Conservation (phyloP, 2,888 invertebrate genomes). For the Adelphocoris suturalis region DNA sequence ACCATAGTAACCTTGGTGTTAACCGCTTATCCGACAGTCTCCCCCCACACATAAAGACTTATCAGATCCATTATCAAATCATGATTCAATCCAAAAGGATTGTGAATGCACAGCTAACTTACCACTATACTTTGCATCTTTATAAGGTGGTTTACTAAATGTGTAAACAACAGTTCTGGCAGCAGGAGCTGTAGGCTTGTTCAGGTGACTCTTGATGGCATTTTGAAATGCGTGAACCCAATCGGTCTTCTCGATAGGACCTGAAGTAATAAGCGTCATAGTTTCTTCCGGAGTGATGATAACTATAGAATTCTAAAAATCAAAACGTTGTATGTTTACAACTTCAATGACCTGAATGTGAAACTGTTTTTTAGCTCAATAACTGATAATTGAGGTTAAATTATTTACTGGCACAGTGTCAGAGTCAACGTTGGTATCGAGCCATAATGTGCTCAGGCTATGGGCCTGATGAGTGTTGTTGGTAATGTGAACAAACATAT, state of each 20-base stretch:
- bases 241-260: constrained; percentile 86
- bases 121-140: constrained; percentile 89
- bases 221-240: constrained; percentile 89
- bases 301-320: constrained; percentile 82
- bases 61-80: too few species aligned
- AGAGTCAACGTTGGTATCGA: constrained; percentile 86
- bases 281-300: constrained; percentile 89
- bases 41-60: too few species aligned
- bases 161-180: constrained; percentile 86
- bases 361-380: neutral
- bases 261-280: constrained; percentile 84
- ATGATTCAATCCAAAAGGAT: too few species aligned
- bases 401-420: constrained; percentile 78
- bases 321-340: neutral
- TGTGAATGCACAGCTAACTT: neutral
- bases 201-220: constrained; percentile 85
- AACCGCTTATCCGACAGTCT: too few species aligned
- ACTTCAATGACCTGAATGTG: neutral
- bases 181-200: constrained; percentile 85
- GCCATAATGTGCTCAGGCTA: constrained; percentile 88
- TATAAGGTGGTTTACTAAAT: constrained; percentile 86
- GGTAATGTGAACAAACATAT: constrained; percentile 87
- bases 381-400: neutral
- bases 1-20: too few species aligned
- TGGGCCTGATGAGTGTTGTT: constrained; percentile 85